Percentiles rank a stretch among this genome's conserved stretches.
phyloP scores from a whole-genome alignment of 1,140 invertebrate genomes.

The Chlorops oryzae region DNA sequence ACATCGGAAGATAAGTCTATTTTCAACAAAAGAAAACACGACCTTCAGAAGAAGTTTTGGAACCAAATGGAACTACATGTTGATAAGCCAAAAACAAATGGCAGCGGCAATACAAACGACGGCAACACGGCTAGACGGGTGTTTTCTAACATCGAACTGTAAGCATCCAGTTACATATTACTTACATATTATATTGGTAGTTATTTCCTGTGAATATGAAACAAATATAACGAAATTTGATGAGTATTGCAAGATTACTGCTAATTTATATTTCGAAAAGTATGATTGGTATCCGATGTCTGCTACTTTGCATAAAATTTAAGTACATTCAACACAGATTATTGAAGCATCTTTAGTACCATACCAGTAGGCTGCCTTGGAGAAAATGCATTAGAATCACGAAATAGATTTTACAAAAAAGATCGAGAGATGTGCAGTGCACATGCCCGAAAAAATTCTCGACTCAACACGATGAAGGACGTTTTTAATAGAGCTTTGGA shows the following conservation, averaged over 20 bases:
- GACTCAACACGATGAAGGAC: no score
- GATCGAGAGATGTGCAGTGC: no score
- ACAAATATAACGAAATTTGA: conserved; percentile 5
- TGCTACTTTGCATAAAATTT: conserved; percentile 11
- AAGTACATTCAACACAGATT: conserved; percentile 7
- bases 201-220: conserved; percentile 6
- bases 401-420: conserved; percentile 13
- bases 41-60: conserved; percentile 12
- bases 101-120: conserved; percentile 10
- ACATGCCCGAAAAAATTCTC: no score
- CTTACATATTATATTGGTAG: conserved; percentile 4
- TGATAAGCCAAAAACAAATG: conserved; percentile 18
- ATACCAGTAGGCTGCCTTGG: conserved; percentile 5
- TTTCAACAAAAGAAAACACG: conserved; percentile 12
- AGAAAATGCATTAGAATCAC: conserved; percentile 4
- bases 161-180: conserved; percentile 4
- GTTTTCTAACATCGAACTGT: conserved; percentile 1
- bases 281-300: conserved; percentile 6
- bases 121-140: conserved; percentile 8
- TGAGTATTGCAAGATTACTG: conserved; percentile 1
- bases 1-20: conserved; percentile 8
- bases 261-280: neutral
- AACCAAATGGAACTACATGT: conserved; percentile 12
- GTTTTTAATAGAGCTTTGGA: no score
- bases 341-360: neutral